Evolutionary conservation across 2,888 invertebrate genomes (phyloP).

Genomic region (Drosophila mulleri): DNA sequence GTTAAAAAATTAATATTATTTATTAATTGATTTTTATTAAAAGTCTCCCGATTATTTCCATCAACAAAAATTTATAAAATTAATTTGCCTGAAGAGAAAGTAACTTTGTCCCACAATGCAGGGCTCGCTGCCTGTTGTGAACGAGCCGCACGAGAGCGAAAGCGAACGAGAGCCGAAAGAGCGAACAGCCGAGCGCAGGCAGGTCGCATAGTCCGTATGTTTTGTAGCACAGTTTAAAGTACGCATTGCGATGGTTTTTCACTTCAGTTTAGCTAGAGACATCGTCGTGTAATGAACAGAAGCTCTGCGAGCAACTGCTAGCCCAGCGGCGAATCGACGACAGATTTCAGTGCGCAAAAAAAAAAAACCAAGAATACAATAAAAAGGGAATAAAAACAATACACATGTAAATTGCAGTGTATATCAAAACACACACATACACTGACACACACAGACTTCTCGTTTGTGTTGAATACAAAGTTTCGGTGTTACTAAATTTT

Average conservation of each 20-base stretch:
- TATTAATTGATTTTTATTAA: background rate
- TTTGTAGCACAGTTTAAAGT: constrained; percentile 80
- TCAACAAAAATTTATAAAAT: background rate
- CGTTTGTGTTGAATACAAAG: constrained; percentile 29
- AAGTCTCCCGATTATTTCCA: background rate
- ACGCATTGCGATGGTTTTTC: constrained; percentile 75
- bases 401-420: constrained; percentile 28
- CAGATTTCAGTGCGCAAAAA: constrained; percentile 71
- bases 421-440: constrained; percentile 19
- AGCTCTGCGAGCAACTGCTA: constrained; percentile 55
- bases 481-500: constrained; percentile 28
- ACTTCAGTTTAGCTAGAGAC: constrained; percentile 82
- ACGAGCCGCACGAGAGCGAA: constrained; percentile 20
- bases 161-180: constrained; percentile 11
- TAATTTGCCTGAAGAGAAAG: background rate
- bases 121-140: constrained; percentile 22
- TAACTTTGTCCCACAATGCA: constrained; percentile 22
- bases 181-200: constrained; percentile 35
- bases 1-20: too few species aligned
- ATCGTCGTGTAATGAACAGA: constrained; percentile 73
- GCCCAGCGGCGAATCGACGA: constrained; percentile 57
- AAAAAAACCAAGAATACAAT: constrained; percentile 15
- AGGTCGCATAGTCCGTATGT: constrained; percentile 40
- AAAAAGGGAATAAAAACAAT: constrained; percentile 28
- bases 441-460: constrained; percentile 23